Evolutionary conservation across 2,888 invertebrate species (phyloP), one percentile per base, ranked within the genome.

Genomic region (Philaethria dido): DNA sequence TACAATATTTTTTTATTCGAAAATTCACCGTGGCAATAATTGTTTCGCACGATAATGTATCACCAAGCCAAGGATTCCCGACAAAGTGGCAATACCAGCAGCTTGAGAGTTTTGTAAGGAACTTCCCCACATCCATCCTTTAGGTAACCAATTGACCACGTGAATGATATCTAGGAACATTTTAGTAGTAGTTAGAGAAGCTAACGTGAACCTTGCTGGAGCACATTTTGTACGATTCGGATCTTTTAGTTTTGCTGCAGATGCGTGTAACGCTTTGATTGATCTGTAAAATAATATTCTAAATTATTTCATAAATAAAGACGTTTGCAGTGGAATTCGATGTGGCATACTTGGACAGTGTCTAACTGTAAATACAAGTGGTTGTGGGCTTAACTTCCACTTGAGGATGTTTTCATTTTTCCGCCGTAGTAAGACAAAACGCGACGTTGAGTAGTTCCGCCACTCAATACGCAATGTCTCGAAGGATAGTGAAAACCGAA

Each of bases 81-180:
- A 84, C 0, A 78, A 74, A 0, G 87, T 86, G 13, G 89, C 92
- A 1, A 85, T 73, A 0, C 75, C 83, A 22, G 88, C 83, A 0
- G 84, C 83, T 5, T 81, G 82, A 25, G 78, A 74, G 0, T 82
- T 77, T 16, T 72, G 75, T 20, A 98, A 85, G 76, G 94, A 94
- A 0, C 95, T 95, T 20, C 97, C 96, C 98, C 98, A 98, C 57
- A 98, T 87, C 84, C 95, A 95, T 50, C 97, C 97, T 14, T 88
- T 85, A 0, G 98, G 98, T 70, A 98, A 84, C 84, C 97, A 97
- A 86, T 95, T 96, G 3, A 97, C 94, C 0, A 97, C 96, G 84
- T 97, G 97, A 0, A 95, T 87, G 66, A 97, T 94, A 83, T 97
- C 97, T 68, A 96, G 82, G 0, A 87, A 63, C 4, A 88, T 73